Evolutionary conservation across 2,113 vertebrate genomes (phyloP).

Genomic region (Sinocyclocheilus anshuiensis): DNA sequence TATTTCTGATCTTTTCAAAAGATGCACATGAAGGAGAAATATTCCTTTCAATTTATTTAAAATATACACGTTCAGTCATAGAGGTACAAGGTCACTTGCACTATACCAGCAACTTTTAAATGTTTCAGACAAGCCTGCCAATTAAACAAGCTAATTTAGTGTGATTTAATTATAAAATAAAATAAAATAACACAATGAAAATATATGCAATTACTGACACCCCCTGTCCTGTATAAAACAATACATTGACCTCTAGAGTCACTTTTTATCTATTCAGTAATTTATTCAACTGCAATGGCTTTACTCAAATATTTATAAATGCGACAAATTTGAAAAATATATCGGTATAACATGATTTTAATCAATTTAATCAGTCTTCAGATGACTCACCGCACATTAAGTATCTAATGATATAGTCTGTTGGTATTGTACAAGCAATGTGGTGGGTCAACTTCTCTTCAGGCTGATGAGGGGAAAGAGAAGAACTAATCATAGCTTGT

Average conservation of each 20-base stretch:
- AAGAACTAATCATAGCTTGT: conserved; percentile 6
- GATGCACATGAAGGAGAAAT: conserved; percentile 15
- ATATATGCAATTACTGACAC: neutral
- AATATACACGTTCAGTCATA: neutral
- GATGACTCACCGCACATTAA: neutral
- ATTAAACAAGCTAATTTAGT: neutral
- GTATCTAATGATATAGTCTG: neutral
- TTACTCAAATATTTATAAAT: neutral
- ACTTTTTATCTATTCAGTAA: neutral
- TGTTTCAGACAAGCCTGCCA: neutral
- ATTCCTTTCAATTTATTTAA: neutral
- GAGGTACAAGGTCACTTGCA: neutral
- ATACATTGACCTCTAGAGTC: neutral
- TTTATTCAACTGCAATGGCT: neutral
- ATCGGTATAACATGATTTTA: neutral
- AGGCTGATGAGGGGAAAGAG: neutral
- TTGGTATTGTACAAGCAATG: neutral
- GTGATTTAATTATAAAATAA: neutral
- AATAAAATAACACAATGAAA: neutral
- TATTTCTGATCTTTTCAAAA: conserved; percentile 23
- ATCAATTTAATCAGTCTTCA: neutral
- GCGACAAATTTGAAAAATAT: neutral
- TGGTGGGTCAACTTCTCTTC: conserved; percentile 15
- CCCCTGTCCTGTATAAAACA: neutral
- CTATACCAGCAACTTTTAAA: neutral